Conservation (phyloP, 2,888 invertebrate species). For the Linhomoeus sp. region DNA sequence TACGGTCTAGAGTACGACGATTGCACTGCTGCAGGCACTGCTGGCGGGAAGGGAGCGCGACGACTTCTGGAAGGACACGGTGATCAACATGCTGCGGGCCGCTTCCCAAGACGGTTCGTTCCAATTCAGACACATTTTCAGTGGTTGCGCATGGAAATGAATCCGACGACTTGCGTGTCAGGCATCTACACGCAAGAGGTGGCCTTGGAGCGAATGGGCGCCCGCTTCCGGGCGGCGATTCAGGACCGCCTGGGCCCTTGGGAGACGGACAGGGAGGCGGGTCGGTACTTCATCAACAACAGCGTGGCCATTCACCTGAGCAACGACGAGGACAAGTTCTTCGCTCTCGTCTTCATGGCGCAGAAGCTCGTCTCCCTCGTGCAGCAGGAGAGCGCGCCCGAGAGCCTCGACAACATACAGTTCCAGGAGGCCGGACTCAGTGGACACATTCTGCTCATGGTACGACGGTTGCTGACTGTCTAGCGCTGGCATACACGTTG, state of each 20-base stretch:
- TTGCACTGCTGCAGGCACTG: too few relatives aligned
- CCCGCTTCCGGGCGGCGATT: slow-evolving; percentile 19
- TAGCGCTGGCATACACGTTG: too few relatives aligned
- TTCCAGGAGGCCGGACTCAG: slow-evolving; percentile 33
- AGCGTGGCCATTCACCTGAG: slow-evolving; percentile 62
- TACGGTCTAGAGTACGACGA: too few relatives aligned
- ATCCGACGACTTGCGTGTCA: too few relatives aligned
- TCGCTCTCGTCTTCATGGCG: slow-evolving; percentile 58
- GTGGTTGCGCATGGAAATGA: too few relatives aligned
- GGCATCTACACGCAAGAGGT: slow-evolving; percentile 12
- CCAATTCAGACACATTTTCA: too few relatives aligned
- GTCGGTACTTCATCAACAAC: slow-evolving; percentile 33
- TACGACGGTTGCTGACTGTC: too few relatives aligned
- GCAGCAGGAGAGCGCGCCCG: slow-evolving; percentile 51
- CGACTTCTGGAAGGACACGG: slow-evolving; percentile 19
- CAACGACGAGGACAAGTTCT: slow-evolving; percentile 57
- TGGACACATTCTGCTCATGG: slow-evolving; percentile 22
- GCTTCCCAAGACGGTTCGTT: neutral
- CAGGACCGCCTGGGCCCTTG: slow-evolving; percentile 17
- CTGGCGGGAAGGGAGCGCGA: slow-evolving; percentile 14
- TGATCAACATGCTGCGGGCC: slow-evolving; percentile 19
- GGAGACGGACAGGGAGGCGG: slow-evolving; percentile 23
- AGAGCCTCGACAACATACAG: slow-evolving; percentile 82
- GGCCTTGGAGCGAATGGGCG: slow-evolving; percentile 18
- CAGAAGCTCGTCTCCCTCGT: slow-evolving; percentile 69